Evolutionary conservation across 2,113 vertebrate species (phyloP), one percentile per base, ranked within the genome.

Genomic region (Aphyosemion australe): DNA sequence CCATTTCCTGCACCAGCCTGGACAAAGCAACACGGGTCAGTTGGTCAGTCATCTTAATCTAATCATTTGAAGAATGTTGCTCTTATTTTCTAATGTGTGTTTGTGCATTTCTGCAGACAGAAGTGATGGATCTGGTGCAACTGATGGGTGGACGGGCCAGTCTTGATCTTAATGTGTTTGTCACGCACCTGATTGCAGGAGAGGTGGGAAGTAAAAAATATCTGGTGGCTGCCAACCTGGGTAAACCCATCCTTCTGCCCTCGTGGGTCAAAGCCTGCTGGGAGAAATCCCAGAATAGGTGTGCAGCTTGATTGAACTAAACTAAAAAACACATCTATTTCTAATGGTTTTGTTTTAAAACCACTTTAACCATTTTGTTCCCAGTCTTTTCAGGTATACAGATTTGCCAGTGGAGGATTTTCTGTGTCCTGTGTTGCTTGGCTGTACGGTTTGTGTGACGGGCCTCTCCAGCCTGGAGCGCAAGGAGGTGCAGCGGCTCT

Each of bases 171-270:
- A 97, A 94, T 8, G 1, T 95, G 41, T 95, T 95, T 55, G 97
- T 99, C 62, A 98, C 95, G 50, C 98, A 99, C 65, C 93, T 99
- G 60, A 92, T 99, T 82, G 97, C 98, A 51, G 98, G 97, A 80
- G 96, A 98, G 84, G 98, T 99, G 69, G 98, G 98, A 70, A 99
- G 96, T 86, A 99, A 98, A 86, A 99, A 99, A 82, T 99, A 99
- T 48, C 83, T 98, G 79, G 98, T 99, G 62, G 96, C 98, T 77
- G 96, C 96, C 86, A 97, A 91, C 75, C 86, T 98, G 20, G 94
- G 94, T 74, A 99, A 96, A 87, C 95, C 95, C 68, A 92, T 99
- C 79, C 86, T 99, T 62, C 93, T 96, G 78, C 94, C 96, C 15
- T 86, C 89, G n/a, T 99, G 98, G 98, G 88, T 99, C 72, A 94